A percentile compares a stretch with the other conserved stretches of the same genome.
Conservation (phyloP, 2,888 invertebrate species). For the Amblyjoppa proteus region DNA sequence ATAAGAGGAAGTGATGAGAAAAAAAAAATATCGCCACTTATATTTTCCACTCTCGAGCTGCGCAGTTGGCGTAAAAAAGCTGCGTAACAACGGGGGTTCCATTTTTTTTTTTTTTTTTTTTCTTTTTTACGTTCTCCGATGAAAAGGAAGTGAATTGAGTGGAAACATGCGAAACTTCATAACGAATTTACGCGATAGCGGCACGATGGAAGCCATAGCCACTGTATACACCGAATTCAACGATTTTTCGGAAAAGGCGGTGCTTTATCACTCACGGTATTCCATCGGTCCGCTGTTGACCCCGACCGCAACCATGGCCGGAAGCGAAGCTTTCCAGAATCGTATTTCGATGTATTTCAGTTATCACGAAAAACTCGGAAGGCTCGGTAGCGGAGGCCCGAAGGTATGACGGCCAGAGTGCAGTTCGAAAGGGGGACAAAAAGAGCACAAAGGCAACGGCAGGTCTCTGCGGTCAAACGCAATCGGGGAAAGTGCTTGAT, state of each 20-base stretch:
- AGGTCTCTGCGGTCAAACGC: constrained; percentile 70
- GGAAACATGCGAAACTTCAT: constrained; percentile 55
- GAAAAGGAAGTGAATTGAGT: constrained; percentile 35
- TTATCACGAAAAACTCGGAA: constrained; percentile 51
- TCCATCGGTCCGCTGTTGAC: constrained; percentile 36
- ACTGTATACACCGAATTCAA: constrained; percentile 14
- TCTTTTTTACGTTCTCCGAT: background rate
- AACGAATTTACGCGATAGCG: constrained; percentile 60
- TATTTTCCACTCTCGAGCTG: background rate
- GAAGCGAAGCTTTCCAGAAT: constrained; percentile 27
- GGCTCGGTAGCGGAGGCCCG: constrained; percentile 13
- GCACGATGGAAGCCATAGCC: constrained; percentile 7
- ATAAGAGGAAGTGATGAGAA: background rate
- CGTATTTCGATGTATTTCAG: constrained; percentile 33
- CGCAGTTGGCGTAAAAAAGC: background rate
- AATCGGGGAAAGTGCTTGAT: constrained; percentile 76
- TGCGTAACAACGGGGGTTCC: background rate
- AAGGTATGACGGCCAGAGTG: constrained; percentile 15
- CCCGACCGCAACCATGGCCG: constrained; percentile 35
- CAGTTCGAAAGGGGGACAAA: constrained; percentile 10
- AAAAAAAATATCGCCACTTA: background rate
- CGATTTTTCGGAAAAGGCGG: constrained; percentile 31
- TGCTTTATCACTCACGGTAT: constrained; percentile 58
- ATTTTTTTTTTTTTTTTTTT: background rate
- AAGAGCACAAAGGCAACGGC: constrained; percentile 17